A percentile compares a stretch with the other conserved stretches of the same genome.
Conservation (phyloP, 23 tunicate genomes). For the Ascidia mentula region DNA sequence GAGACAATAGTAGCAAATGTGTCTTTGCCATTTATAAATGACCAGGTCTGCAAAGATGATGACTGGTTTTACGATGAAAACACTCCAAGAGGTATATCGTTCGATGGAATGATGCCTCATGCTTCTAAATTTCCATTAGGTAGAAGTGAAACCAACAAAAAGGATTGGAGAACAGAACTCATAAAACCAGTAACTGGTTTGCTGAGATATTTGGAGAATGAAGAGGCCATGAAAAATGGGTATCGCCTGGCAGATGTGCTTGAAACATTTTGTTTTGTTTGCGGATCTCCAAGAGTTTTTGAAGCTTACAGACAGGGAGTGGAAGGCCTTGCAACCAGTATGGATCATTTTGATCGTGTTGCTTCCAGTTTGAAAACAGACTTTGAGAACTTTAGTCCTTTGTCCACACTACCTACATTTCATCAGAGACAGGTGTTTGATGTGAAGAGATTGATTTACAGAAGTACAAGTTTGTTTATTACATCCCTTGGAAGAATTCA, state of each 20-base stretch:
- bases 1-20: slow-evolving; percentile 28
- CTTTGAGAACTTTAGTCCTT: neutral
- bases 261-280: slow-evolving; percentile 24
- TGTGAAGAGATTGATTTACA: neutral
- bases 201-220: slow-evolving; percentile 20
- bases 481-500: neutral
- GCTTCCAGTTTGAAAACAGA: neutral
- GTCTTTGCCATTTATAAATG: slow-evolving; percentile 26
- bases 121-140: slow-evolving; percentile 57
- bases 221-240: slow-evolving; percentile 21
- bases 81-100: slow-evolving; percentile 51
- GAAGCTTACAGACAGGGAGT: neutral
- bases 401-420: neutral
- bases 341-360: neutral
- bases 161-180: slow-evolving; percentile 34
- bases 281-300: slow-evolving; percentile 18
- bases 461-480: neutral
- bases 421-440: slow-evolving; percentile 1
- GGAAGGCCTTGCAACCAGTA: neutral
- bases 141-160: slow-evolving; percentile 25
- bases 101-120: slow-evolving; percentile 52
- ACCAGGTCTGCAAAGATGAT: neutral
- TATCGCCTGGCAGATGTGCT: slow-evolving; percentile 41
- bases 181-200: slow-evolving; percentile 48
- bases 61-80: slow-evolving; percentile 54